Percentiles rank a stretch among this genome's conserved stretches.
phyloP scores from a whole-genome alignment of 2,888 invertebrate species.

The Clanis bilineata region DNA sequence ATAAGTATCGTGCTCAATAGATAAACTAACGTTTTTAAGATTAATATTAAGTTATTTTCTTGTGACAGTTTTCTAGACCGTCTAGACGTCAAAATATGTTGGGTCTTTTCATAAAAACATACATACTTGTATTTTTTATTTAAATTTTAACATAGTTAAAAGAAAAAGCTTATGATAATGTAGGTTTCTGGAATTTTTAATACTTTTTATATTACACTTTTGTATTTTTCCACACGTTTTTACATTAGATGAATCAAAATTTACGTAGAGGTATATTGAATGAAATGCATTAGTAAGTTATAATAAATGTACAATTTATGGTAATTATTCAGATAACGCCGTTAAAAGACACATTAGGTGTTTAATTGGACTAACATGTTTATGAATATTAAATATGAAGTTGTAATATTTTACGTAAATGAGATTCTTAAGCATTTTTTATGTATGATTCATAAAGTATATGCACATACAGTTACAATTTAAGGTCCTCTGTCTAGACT shows the following conservation, averaged over 20 bases:
- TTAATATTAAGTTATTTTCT: too few relatives aligned
- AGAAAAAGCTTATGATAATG: neutral
- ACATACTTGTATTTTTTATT: neutral
- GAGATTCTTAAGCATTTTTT: neutral
- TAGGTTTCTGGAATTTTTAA: neutral
- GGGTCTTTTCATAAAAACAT: neutral
- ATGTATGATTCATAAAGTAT: neutral
- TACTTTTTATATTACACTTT: too few relatives aligned
- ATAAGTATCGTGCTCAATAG: too few relatives aligned
- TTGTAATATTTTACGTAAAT: neutral
- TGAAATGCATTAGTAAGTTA: neutral
- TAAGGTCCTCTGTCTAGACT: too few relatives aligned
- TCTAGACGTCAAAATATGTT: too few relatives aligned
- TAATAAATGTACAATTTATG: neutral
- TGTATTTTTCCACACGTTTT: too few relatives aligned
- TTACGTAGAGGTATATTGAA: neutral
- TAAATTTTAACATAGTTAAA: neutral
- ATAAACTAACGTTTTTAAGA: too few relatives aligned
- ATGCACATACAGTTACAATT: too few relatives aligned
- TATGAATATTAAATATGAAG: neutral
- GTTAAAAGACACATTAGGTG: neutral
- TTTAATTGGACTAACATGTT: neutral
- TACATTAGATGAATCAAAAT: neutral
- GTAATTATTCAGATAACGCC: neutral
- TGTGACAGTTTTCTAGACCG: too few relatives aligned